Conservation (phyloP, 1,140 invertebrate species). For the Eciton burchellii region DNA sequence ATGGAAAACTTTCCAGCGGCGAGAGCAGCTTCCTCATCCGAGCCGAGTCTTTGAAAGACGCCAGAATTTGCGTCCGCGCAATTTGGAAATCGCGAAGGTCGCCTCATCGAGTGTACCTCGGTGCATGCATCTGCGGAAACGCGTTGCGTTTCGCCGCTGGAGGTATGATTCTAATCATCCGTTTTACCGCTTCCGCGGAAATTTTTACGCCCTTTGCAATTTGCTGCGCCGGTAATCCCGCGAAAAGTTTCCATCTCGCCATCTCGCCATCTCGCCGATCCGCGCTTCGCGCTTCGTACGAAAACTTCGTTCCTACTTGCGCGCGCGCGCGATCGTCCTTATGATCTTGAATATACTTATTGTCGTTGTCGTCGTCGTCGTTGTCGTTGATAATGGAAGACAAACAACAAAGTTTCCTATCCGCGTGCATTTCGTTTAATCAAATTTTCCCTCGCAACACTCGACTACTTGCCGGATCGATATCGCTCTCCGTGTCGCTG, state of each 20-base stretch:
- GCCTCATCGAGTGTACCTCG: not conserved
- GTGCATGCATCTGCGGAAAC: not conserved
- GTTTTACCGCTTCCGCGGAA: slow-evolving; percentile 15
- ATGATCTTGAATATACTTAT: not conserved
- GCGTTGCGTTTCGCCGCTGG: not conserved
- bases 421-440: not conserved
- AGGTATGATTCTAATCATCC: slow-evolving; percentile 40
- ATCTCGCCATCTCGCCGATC: slow-evolving; percentile 13
- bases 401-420: slow-evolving; percentile 19
- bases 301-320: slow-evolving; percentile 2
- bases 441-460: slow-evolving; percentile 3
- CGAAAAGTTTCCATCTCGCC: slow-evolving; percentile 31
- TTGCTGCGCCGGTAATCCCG: not conserved
- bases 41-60: slow-evolving; percentile 3
- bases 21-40: slow-evolving; percentile 22
- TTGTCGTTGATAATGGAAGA: slow-evolving; percentile 2
- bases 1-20: slow-evolving; percentile 30
- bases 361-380: not conserved
- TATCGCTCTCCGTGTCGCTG: slow-evolving; percentile 38
- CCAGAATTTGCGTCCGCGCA: slow-evolving; percentile 8
- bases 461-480: slow-evolving; percentile 10
- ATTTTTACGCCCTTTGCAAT: slow-evolving; percentile 26
- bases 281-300: not conserved
- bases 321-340: not conserved
- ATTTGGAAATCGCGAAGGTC: slow-evolving; percentile 5